These are phyloP conservation scores for Plutomurus gul DNA, from an alignment of 1,140 invertebrate species.

Conservation along the genomic window DNA sequence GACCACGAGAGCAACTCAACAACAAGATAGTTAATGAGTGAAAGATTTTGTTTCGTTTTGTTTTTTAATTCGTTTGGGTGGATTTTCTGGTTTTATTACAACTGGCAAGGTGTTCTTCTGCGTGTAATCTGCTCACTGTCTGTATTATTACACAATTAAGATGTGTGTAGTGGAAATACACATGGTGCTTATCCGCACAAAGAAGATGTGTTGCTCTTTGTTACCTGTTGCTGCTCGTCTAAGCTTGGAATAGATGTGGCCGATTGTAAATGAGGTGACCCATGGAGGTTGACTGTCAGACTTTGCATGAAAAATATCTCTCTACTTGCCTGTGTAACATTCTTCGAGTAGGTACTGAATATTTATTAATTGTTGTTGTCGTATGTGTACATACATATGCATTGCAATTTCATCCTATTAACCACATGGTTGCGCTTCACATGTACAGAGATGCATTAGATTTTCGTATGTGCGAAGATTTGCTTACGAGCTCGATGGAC, in stretches of 20 bases:
- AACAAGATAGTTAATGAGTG: not conserved
- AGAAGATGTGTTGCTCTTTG: not conserved
- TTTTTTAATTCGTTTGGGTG: not conserved
- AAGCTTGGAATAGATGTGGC: not conserved
- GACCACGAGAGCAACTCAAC: not conserved
- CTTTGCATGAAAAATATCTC: too few species aligned
- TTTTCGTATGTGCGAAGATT: too few species aligned
- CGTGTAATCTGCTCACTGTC: not conserved
- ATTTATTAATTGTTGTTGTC: too few species aligned
- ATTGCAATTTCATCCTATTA: too few species aligned
- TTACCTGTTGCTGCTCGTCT: not conserved
- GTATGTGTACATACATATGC: too few species aligned
- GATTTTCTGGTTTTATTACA: not conserved
- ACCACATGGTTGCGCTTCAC: too few species aligned
- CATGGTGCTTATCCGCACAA: not conserved
- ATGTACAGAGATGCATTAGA: too few species aligned
- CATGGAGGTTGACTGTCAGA: not conserved
- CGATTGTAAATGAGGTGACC: slow-evolving; percentile 5
- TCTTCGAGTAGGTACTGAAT: too few species aligned
- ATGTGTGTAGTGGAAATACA: not conserved
- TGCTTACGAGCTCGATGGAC: too few species aligned
- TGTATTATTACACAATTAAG: not conserved
- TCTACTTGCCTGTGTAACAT: too few species aligned
- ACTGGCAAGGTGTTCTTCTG: not conserved
- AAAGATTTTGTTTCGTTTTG: not conserved